phyloP scores from a whole-genome alignment of 1,140 invertebrate genomes.

The Pantala flavescens region DNA sequence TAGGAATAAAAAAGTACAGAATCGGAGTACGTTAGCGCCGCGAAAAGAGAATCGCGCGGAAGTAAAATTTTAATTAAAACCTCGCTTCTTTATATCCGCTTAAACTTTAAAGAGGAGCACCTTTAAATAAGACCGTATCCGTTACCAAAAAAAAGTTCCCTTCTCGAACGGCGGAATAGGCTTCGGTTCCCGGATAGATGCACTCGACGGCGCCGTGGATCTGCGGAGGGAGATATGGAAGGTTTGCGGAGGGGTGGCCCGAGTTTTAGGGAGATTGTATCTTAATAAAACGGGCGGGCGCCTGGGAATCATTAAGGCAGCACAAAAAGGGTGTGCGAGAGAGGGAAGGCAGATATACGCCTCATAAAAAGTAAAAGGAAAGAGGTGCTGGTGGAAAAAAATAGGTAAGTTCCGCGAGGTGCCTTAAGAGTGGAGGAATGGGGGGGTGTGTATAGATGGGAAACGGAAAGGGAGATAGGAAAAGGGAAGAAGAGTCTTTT shows the following conservation, averaged over 20 bases:
- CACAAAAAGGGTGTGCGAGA: neutral
- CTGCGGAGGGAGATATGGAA: neutral
- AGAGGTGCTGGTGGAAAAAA: constrained; percentile 5
- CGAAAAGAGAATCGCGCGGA: no score
- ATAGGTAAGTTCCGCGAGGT: neutral
- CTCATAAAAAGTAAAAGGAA: constrained; percentile 4
- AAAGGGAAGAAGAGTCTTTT: neutral
- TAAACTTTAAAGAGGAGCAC: neutral
- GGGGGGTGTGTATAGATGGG: neutral
- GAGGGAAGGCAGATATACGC: neutral
- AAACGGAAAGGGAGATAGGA: neutral
- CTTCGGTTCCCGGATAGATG: no score
- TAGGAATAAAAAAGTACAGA: no score
- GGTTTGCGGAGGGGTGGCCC: neutral
- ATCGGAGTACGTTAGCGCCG: no score
- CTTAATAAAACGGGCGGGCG: constrained; percentile 7
- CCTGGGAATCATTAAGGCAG: constrained; percentile 4
- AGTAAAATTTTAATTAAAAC: neutral
- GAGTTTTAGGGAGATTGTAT: constrained; percentile 9
- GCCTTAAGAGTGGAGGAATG: neutral
- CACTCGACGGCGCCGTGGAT: no score
- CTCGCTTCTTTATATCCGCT: neutral
- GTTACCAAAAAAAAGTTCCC: no score
- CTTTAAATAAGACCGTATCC: no score
- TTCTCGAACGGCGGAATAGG: no score